These are phyloP conservation scores for Columba janthina DNA, from an alignment of 2,113 vertebrate species.

Conservation along the genomic window DNA sequence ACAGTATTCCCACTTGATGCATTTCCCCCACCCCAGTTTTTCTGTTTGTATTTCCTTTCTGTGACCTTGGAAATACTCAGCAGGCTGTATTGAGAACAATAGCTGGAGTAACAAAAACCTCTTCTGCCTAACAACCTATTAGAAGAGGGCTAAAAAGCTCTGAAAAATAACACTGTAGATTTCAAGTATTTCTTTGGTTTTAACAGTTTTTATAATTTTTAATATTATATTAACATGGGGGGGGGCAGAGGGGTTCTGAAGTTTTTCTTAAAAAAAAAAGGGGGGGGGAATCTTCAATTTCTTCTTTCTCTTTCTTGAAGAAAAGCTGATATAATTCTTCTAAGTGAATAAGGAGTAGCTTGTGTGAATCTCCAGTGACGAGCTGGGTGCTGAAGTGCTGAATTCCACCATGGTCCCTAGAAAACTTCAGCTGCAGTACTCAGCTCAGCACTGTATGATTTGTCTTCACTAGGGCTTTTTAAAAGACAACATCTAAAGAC, in stretches of 20 bases:
- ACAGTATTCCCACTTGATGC: not conserved
- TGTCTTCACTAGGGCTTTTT: not conserved
- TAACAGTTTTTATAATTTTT: not conserved
- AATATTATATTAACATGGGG: not conserved
- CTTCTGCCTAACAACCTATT: not conserved
- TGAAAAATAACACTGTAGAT: not conserved
- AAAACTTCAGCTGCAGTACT: not conserved
- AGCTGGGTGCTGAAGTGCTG: not conserved
- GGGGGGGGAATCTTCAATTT: not conserved
- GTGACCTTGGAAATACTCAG: slow-evolving; percentile 9
- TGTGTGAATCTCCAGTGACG: not conserved
- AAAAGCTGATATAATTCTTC: not conserved
- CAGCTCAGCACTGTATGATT: not conserved
- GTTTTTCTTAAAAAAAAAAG: not conserved
- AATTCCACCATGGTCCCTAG: not conserved
- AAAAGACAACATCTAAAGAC: not conserved
- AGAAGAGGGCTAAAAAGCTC: not conserved
- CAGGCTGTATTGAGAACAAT: not conserved
- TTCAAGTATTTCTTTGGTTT: not conserved
- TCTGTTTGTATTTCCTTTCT: not conserved
- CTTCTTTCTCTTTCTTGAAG: not conserved
- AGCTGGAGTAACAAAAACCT: not conserved
- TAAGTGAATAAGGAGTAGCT: not conserved
- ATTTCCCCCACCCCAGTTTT: not conserved
- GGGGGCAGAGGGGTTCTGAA: not conserved